phyloP scores from a whole-genome alignment of 2,888 invertebrate species.

The Eupeodes luniger region DNA sequence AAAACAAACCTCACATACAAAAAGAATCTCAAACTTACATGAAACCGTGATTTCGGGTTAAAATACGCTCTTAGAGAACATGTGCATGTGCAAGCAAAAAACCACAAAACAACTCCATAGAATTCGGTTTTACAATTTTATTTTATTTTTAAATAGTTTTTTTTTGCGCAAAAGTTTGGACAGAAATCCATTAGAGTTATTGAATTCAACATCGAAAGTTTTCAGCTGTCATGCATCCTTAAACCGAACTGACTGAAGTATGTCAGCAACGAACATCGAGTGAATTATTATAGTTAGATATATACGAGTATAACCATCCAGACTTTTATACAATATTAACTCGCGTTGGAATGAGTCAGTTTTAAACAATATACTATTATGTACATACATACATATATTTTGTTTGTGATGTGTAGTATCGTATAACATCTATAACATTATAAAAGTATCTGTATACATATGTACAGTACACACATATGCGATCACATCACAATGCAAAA shows the following conservation, averaged over 20 bases:
- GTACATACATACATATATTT: not conserved
- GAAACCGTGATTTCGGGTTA: conserved; percentile 56
- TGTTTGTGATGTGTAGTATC: not conserved
- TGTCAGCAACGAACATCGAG: conserved; percentile 33
- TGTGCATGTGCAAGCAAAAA: conserved; percentile 43
- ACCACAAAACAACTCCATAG: conserved; percentile 59
- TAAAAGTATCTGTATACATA: not conserved
- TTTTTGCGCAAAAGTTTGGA: conserved; percentile 61
- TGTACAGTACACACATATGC: conserved; percentile 9
- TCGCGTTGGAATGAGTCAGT: conserved; percentile 18
- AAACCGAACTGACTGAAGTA: conserved; percentile 48
- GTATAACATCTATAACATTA: not conserved
- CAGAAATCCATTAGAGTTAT: conserved; percentile 73
- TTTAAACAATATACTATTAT: conserved; percentile 1
- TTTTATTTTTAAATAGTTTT: conserved; percentile 34
- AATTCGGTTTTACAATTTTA: conserved; percentile 34
- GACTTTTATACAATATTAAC: not conserved
- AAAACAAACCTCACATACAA: not conserved
- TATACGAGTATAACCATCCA: not conserved
- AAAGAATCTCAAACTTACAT: conserved; percentile 30
- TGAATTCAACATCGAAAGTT: conserved; percentile 63
- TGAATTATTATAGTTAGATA: conserved; percentile 15
- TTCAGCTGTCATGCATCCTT: conserved; percentile 53
- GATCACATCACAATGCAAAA: conserved; percentile 16
- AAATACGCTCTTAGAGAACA: conserved; percentile 47